A percentile compares a stretch with the other conserved stretches of the same genome.
phyloP scores from a whole-genome alignment of 1,140 invertebrate species.

The Paracyclopina nana region DNA sequence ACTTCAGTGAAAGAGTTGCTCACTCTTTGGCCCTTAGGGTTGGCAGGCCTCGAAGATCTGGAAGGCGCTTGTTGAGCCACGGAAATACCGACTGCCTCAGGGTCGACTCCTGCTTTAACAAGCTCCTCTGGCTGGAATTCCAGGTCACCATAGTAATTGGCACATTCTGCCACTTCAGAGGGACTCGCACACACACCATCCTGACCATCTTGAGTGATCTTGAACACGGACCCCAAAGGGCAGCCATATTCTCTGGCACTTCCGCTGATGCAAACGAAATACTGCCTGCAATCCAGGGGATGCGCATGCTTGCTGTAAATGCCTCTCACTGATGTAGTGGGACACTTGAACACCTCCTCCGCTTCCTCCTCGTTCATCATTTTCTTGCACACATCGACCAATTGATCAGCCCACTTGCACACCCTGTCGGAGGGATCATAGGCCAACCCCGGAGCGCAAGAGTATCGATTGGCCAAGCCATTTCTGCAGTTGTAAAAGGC shows the following conservation, averaged over 20 bases:
- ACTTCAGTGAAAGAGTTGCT: no score
- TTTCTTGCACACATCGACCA: constrained; percentile 59
- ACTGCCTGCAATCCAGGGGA: constrained; percentile 82
- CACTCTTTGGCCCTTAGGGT: no score
- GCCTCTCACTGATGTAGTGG: constrained; percentile 45
- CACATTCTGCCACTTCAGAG: constrained; percentile 72
- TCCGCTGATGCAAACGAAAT: constrained; percentile 67
- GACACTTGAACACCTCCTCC: constrained; percentile 56
- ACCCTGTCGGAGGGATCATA: constrained; percentile 77
- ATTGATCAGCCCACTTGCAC: constrained; percentile 85
- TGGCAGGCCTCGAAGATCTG: no score
- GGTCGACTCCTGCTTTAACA: constrained; percentile 6
- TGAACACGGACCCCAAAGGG: constrained; percentile 85
- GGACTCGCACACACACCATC: constrained; percentile 79
- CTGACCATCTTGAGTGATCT: constrained; percentile 62
- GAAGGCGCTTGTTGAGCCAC: background rate
- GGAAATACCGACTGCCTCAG: background rate
- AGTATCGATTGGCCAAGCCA: constrained; percentile 73
- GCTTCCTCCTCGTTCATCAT: constrained; percentile 7
- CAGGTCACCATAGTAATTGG: constrained; percentile 16
- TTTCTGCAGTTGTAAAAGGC: constrained; percentile 94
- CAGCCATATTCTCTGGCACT: constrained; percentile 79
- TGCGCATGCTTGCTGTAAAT: constrained; percentile 84
- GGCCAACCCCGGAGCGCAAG: constrained; percentile 77
- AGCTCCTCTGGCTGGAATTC: constrained; percentile 11